phyloP scores from a whole-genome alignment of 2,797 vertebrate species.

The Austrolebias charrua region DNA sequence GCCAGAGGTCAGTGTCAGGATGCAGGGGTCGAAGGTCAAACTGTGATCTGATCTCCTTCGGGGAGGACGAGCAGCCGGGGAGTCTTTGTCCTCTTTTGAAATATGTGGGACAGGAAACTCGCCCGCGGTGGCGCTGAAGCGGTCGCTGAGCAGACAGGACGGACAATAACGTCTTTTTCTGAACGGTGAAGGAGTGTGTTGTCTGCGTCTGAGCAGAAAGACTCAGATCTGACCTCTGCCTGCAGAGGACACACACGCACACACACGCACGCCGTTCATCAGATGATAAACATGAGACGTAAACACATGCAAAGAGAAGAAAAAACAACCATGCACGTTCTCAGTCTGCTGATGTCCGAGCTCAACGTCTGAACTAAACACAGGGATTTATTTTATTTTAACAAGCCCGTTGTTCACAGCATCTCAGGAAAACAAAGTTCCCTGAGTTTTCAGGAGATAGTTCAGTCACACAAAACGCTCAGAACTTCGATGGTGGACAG shows the following conservation, averaged over 20 bases:
- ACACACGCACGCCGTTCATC: not conserved
- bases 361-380: slow-evolving; percentile 14
- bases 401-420: too few species aligned
- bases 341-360: slow-evolving; percentile 26
- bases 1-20: slow-evolving; percentile 22
- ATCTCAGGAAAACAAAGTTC: too few species aligned
- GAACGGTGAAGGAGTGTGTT: slow-evolving; percentile 43
- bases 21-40: slow-evolving; percentile 25
- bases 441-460: too few species aligned
- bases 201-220: slow-evolving; percentile 55
- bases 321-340: slow-evolving; percentile 1
- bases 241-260: slow-evolving; percentile 17
- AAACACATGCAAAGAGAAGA: not conserved
- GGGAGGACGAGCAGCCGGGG: slow-evolving; percentile 30
- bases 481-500: too few species aligned
- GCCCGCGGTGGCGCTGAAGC: slow-evolving; percentile 4
- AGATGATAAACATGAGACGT: slow-evolving; percentile 39
- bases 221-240: slow-evolving; percentile 48
- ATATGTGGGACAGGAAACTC: slow-evolving; percentile 22
- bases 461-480: too few species aligned
- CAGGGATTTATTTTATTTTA: slow-evolving; percentile 13
- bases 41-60: slow-evolving; percentile 15
- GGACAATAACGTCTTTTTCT: slow-evolving; percentile 55
- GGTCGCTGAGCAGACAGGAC: not conserved
- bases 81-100: slow-evolving; percentile 38